Conservation (phyloP, 1,140 invertebrate species). For the Prorops nasuta region DNA sequence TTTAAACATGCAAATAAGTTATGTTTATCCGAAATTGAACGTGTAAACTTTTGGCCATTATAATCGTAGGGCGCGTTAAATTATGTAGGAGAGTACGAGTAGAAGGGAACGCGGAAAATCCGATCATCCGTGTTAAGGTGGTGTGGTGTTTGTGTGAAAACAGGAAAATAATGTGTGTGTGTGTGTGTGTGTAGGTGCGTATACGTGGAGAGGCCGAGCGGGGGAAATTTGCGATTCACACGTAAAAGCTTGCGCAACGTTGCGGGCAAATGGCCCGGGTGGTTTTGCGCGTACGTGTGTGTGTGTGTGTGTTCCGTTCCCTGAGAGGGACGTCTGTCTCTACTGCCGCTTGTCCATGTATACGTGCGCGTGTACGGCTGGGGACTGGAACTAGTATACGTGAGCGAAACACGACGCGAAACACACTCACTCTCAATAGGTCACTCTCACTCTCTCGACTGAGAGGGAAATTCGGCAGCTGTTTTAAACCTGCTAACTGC, state of each 20-base stretch:
- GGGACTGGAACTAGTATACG: background rate
- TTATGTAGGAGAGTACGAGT: no score
- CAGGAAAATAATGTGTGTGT: no score
- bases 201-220: no score
- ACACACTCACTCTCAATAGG: slow-evolving; percentile 54
- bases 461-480: slow-evolving; percentile 57
- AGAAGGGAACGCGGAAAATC: no score
- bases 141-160: no score
- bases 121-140: no score
- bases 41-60: no score
- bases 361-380: background rate
- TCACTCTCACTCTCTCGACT: slow-evolving; percentile 52
- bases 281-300: slow-evolving; percentile 13
- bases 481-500: slow-evolving; percentile 52
- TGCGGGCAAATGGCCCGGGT: slow-evolving; percentile 28
- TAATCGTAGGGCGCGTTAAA: no score
- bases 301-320: slow-evolving; percentile 20
- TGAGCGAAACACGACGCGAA: slow-evolving; percentile 32
- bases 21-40: no score
- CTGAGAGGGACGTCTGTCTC: no score
- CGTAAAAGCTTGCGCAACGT: slow-evolving; percentile 27
- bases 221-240: slow-evolving; percentile 11
- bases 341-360: no score
- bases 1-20: no score
- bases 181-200: slow-evolving; percentile 4